Evolutionary conservation across 2,113 vertebrate species (phyloP).

Genomic region (Siniperca knerii): DNA sequence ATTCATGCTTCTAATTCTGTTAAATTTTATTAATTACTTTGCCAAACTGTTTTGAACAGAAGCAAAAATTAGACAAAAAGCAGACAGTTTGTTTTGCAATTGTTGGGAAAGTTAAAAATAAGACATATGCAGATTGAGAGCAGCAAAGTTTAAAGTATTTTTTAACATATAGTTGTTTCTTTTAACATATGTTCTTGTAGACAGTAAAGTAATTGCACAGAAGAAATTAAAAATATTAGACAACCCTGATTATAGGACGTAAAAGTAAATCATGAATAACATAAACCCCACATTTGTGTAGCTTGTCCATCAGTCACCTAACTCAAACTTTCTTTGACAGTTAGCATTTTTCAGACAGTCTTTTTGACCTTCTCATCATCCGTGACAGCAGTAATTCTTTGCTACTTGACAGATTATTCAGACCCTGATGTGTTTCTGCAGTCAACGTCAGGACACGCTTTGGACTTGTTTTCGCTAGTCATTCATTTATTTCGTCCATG

Average conservation of each 20-base stretch:
- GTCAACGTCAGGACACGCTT: no score
- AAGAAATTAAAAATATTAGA: background rate
- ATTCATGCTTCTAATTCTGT: background rate
- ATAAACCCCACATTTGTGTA: background rate
- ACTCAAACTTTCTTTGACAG: background rate
- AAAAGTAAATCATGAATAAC: no score
- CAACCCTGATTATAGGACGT: background rate
- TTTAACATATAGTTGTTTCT: background rate
- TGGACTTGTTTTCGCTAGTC: no score
- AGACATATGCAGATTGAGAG: background rate
- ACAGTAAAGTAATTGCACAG: background rate
- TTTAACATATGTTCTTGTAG: background rate
- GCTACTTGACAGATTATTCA: background rate
- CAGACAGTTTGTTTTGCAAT: background rate
- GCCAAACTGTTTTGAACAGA: background rate
- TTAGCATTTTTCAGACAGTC: background rate
- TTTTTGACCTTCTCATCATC: no score
- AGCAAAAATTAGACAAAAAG: background rate
- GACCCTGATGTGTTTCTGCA: no score
- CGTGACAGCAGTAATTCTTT: background rate
- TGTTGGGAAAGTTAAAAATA: background rate
- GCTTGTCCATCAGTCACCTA: no score
- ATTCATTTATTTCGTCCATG: no score
- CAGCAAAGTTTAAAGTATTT: background rate
- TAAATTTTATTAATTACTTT: background rate